Percentiles rank a stretch among this genome's conserved stretches.
phyloP scores from a whole-genome alignment of 2,113 vertebrate species.

The Zosterops pallidus region DNA sequence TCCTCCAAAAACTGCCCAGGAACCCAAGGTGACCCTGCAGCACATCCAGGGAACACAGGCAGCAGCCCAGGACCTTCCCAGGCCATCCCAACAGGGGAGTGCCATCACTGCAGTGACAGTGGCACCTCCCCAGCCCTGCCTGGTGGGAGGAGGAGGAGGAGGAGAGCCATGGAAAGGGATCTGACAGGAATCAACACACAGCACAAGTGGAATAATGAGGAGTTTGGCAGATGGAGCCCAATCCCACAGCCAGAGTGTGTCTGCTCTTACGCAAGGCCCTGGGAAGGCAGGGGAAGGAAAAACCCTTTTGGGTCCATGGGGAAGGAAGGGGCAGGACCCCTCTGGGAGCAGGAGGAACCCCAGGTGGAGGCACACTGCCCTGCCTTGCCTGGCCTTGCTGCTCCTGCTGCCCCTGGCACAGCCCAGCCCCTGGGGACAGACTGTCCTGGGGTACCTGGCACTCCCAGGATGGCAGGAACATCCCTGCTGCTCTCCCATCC shows the following conservation, averaged over 20 bases:
- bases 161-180: neutral
- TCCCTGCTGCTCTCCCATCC: neutral
- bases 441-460: neutral
- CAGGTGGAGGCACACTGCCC: neutral
- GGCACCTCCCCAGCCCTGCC: neutral
- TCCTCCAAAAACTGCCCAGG: neutral
- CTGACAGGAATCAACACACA: neutral
- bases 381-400: neutral
- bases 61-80: neutral
- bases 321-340: neutral
- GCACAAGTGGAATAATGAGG: neutral
- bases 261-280: neutral
- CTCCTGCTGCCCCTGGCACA: neutral
- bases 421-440: neutral
- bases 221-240: neutral
- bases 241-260: neutral
- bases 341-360: neutral
- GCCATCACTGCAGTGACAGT: neutral
- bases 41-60: neutral
- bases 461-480: neutral
- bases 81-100: rapidly evolving
- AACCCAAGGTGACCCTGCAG: neutral
- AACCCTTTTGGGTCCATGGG: neutral
- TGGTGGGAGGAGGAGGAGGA: neutral
- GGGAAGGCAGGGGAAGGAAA: neutral